Conservation (phyloP, 2,888 invertebrate genomes). For the Drymonia ruficornis region DNA sequence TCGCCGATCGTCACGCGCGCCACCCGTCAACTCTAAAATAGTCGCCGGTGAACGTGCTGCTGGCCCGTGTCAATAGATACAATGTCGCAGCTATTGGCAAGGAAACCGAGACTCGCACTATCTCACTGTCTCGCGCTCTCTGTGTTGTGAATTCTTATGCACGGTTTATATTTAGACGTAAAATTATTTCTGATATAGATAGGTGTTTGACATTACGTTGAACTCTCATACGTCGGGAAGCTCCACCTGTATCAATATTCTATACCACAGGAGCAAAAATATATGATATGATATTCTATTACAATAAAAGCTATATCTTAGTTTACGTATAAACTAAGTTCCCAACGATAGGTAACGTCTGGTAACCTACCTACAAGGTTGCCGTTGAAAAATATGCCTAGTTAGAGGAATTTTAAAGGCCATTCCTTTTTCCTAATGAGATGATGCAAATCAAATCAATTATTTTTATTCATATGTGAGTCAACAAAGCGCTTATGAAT, state of each 20-base stretch:
- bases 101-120: slow-evolving; percentile 82
- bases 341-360: too few relatives aligned
- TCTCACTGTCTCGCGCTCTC: slow-evolving; percentile 83
- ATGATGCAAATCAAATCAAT: too few relatives aligned
- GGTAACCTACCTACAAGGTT: too few relatives aligned
- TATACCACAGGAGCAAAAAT: slow-evolving; percentile 44
- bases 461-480: too few relatives aligned
- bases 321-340: too few relatives aligned
- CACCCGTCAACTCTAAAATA: slow-evolving; percentile 68
- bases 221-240: slow-evolving; percentile 83
- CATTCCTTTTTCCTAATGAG: too few relatives aligned
- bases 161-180: slow-evolving; percentile 81
- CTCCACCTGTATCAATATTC: slow-evolving; percentile 80
- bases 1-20: slow-evolving; percentile 56
- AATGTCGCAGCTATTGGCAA: slow-evolving; percentile 83
- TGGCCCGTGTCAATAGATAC: slow-evolving; percentile 79
- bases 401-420: too few relatives aligned
- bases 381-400: too few relatives aligned
- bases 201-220: slow-evolving; percentile 85
- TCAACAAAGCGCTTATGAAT: too few relatives aligned
- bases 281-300: slow-evolving; percentile 30
- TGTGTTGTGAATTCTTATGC: slow-evolving; percentile 84
- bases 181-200: slow-evolving; percentile 85
- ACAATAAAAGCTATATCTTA: not conserved
- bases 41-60: slow-evolving; percentile 68